phyloP scores from a whole-genome alignment of 2,888 invertebrate genomes.

The Lypha dubia region DNA sequence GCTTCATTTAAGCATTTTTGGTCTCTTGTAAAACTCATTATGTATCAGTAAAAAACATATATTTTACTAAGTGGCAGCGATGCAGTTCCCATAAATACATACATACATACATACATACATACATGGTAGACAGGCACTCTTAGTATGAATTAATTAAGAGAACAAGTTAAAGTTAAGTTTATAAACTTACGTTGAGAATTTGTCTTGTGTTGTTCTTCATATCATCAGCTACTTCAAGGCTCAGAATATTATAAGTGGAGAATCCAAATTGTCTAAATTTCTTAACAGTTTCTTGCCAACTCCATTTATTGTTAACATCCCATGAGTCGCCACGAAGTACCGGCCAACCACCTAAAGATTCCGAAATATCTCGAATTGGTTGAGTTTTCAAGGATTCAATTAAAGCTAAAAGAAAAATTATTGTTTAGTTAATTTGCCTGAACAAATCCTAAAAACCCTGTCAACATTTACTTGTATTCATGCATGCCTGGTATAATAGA shows the following conservation, averaged over 20 bases:
- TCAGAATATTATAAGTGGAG: slow-evolving; percentile 94
- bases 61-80: too few species aligned
- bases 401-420: slow-evolving; percentile 84
- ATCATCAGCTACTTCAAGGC: slow-evolving; percentile 94
- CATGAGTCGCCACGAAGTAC: slow-evolving; percentile 90
- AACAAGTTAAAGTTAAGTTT: background rate
- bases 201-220: slow-evolving; percentile 93
- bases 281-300: slow-evolving; percentile 93
- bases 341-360: slow-evolving; percentile 95
- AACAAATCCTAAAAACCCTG: slow-evolving; percentile 77
- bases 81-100: too few species aligned
- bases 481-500: slow-evolving; percentile 83
- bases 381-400: slow-evolving; percentile 91
- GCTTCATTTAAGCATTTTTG: too few species aligned
- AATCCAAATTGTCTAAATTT: slow-evolving; percentile 91
- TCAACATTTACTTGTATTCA: slow-evolving; percentile 79
- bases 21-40: too few species aligned
- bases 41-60: too few species aligned
- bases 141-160: too few species aligned
- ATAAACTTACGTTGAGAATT: slow-evolving; percentile 89
- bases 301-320: slow-evolving; percentile 87
- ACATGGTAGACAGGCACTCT: too few species aligned
- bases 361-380: slow-evolving; percentile 89
- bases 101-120: too few species aligned
- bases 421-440: background rate